Conservation (phyloP, 2,888 invertebrate species). For the Hypena proboscidalis region DNA sequence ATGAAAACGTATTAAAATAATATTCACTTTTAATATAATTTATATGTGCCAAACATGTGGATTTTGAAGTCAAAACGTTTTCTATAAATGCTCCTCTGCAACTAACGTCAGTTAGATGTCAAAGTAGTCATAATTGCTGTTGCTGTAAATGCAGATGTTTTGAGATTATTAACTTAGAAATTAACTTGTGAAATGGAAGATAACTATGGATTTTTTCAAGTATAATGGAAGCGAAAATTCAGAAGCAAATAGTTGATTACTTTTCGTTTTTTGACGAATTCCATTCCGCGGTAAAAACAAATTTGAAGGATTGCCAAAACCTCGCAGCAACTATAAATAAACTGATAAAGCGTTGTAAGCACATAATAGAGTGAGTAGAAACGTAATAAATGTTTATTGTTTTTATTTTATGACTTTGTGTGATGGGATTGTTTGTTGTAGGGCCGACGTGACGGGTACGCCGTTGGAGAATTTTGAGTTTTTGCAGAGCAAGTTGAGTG, state of each 20-base stretch:
- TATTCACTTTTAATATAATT: no score
- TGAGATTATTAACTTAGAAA: conserved; percentile 17
- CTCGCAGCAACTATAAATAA: conserved; percentile 80
- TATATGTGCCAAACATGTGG: no score
- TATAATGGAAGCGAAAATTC: conserved; percentile 79
- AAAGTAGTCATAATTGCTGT: conserved; percentile 9
- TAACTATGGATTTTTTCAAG: conserved; percentile 43
- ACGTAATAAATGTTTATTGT: conserved; percentile 39
- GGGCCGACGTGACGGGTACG: conserved; percentile 71
- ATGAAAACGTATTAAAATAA: no score
- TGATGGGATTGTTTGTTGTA: conserved; percentile 45
- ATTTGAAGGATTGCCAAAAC: conserved; percentile 81
- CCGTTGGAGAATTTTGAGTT: conserved; percentile 74
- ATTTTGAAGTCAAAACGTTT: background rate
- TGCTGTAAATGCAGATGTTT: conserved; percentile 7
- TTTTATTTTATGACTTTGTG: conserved; percentile 33
- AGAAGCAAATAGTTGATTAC: conserved; percentile 81
- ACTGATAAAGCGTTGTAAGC: conserved; percentile 79
- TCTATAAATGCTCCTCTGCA: conserved; percentile 8
- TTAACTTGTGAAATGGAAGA: conserved; percentile 10
- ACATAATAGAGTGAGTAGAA: conserved; percentile 77
- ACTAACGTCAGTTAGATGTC: no score
- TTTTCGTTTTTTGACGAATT: conserved; percentile 81
- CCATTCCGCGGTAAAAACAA: conserved; percentile 72
- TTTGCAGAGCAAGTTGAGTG: conserved; percentile 69